Percentiles rank a stretch among this genome's conserved stretches.
Evolutionary conservation across 1,140 invertebrate genomes (phyloP).

Genomic region (Nomia melanderi): DNA sequence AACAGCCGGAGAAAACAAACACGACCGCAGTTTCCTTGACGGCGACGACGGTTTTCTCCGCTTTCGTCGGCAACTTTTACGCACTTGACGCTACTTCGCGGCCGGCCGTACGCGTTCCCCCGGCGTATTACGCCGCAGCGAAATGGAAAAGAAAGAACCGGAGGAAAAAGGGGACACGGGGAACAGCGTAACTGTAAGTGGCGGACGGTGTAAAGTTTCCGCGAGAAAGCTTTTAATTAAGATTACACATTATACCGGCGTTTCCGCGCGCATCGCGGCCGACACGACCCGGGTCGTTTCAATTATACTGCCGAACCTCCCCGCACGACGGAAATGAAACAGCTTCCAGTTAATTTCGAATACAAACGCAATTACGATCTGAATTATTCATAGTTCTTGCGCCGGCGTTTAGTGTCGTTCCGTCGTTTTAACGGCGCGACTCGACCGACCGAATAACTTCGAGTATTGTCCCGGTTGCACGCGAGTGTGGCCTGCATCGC

Average conservation of each 20-base stretch:
- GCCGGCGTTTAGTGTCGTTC: background rate
- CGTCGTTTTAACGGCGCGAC: background rate
- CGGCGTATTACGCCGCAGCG: background rate
- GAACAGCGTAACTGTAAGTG: conserved; percentile 28
- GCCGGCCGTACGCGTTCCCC: background rate
- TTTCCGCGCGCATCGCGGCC: background rate
- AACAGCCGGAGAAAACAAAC: background rate
- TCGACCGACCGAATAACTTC: background rate
- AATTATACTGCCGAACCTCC: conserved; percentile 24
- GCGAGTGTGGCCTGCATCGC: background rate
- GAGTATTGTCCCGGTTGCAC: background rate
- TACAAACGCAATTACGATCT: conserved; percentile 1
- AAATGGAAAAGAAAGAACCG: conserved; percentile 15
- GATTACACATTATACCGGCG: conserved; percentile 38
- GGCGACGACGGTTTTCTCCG: conserved; percentile 3
- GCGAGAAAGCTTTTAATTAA: conserved; percentile 39
- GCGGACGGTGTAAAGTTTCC: conserved; percentile 24
- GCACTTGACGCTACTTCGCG: background rate
- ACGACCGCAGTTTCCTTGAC: background rate
- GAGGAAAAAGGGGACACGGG: no score
- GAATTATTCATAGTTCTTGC: conserved; percentile 1
- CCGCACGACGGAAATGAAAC: conserved; percentile 12
- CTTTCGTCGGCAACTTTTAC: background rate
- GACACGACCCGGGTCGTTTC: background rate
- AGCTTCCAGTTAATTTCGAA: conserved; percentile 18